phyloP scores from a whole-genome alignment of 2,113 vertebrate genomes.

The Coptodon rendalli region DNA sequence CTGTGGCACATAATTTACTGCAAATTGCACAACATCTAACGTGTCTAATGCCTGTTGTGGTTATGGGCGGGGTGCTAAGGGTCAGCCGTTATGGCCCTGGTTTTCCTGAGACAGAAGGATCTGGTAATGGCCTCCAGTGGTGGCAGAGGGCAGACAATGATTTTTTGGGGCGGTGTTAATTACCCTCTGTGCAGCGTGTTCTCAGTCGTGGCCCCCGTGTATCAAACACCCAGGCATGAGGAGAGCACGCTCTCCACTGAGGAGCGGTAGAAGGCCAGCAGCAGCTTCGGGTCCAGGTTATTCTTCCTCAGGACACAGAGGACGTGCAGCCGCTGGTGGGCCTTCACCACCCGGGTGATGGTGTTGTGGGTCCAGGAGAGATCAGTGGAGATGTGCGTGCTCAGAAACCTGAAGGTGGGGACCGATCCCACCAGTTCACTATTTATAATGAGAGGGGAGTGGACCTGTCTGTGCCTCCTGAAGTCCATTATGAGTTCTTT shows the following conservation, averaged over 20 bases:
- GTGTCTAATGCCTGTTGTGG: background rate
- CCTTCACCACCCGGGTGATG: background rate
- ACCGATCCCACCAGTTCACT: background rate
- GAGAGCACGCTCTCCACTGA: background rate
- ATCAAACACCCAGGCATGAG: background rate
- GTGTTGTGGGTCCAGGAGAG: background rate
- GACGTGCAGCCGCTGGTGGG: background rate
- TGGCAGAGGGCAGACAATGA: background rate
- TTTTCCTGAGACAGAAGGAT: background rate
- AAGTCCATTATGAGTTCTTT: background rate
- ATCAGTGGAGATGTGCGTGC: background rate
- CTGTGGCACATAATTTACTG: background rate
- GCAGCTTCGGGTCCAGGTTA: background rate
- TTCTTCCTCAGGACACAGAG: background rate
- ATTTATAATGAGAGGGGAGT: background rate
- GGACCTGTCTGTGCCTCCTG: background rate
- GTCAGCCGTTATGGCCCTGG: background rate
- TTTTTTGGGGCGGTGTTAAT: background rate
- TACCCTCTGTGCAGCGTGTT: background rate
- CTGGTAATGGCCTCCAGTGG: background rate
- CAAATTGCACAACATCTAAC: background rate
- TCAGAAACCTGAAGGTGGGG: background rate
- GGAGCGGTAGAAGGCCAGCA: background rate
- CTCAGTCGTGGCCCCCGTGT: background rate
- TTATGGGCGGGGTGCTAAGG: background rate